Base-by-base conservation (phyloP, 2,113 vertebrate genomes). In the Halichoeres trimaculatus region DNA sequence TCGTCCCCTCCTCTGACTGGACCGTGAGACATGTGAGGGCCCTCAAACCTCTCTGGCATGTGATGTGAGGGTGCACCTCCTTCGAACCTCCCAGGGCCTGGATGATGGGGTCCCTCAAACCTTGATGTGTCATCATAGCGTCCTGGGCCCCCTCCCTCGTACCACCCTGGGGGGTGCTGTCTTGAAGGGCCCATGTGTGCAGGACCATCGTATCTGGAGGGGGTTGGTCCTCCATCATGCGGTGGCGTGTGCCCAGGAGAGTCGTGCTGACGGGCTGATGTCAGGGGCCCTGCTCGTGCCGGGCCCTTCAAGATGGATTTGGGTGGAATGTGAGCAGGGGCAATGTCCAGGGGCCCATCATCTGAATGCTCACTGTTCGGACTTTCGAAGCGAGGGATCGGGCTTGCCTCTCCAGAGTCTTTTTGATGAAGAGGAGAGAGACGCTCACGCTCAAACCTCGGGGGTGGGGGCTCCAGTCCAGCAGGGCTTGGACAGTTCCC, bases 341-440 rank as follows among this genome's bases (percentile, higher is more conserved):
- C 81, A 0, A 12, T 56, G 0, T 93, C 93, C 12, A 40, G 54
- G 20, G 91, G 81, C 34, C 87, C 84, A 10, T 92, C 90, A 1
- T 93, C 91, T 0, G 92, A 93, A 76, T 93, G 93, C 58, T 93
- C 92, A 2, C 92, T 93, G 83, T 91, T 94, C 3, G 94, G 93
- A 55, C 93, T 94, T 84, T 94, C 93, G 5, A 95, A 94, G 16
- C 93, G 88, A 0, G 93, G 80, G 1, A 77, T 10, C 0, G 93
- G 94, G 55, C 92, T 95, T 66, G 81, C 35, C 13, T 93, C 94
- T 0, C 75, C 76, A 0, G 83, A 2, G 0, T 93, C 88, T 5
- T 86, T 77, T 79, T 88, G 89, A 40, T 88, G 91, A 1, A 92
- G 48, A 1, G 88, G 84, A 0, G 90, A 84, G 36, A 90, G 66